phyloP scores from a whole-genome alignment of 2,888 invertebrate species.

The Tanaodytes sp. region DNA sequence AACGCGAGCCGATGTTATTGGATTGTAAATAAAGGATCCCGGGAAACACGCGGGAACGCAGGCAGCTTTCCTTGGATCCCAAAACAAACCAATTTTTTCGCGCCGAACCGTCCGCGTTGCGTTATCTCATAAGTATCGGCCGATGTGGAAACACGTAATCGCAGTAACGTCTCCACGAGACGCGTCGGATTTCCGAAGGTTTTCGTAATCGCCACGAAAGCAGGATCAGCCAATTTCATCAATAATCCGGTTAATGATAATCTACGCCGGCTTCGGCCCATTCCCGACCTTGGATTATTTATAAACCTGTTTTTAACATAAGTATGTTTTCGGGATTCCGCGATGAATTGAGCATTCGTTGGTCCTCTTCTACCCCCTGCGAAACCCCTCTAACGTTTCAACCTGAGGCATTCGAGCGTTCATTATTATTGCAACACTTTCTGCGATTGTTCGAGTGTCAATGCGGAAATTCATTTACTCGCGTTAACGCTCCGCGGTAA shows the following conservation, averaged over 20 bases:
- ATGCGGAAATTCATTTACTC: slow-evolving; percentile 29
- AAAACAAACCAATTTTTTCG: slow-evolving; percentile 63
- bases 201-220: slow-evolving; percentile 42
- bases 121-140: slow-evolving; percentile 42
- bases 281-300: too few relatives aligned
- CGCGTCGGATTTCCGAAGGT: slow-evolving; percentile 35
- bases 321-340: too few relatives aligned
- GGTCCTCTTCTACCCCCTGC: too few relatives aligned
- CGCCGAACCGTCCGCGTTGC: slow-evolving; percentile 35
- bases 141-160: slow-evolving; percentile 41
- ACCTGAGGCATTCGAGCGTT: slow-evolving; percentile 25
- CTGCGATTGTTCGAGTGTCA: slow-evolving; percentile 14
- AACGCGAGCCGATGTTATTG: slow-evolving; percentile 40
- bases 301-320: too few relatives aligned
- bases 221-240: slow-evolving; percentile 44
- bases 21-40: slow-evolving; percentile 46
- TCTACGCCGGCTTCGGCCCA: too few relatives aligned
- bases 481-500: slow-evolving; percentile 26
- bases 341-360: too few relatives aligned
- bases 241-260: slow-evolving; percentile 18
- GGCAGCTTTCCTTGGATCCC: slow-evolving; percentile 54
- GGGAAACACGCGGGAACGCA: slow-evolving; percentile 31
- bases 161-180: slow-evolving; percentile 40
- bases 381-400: too few relatives aligned
- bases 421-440: slow-evolving; percentile 45